Conservation (phyloP, 1,140 invertebrate species). For the Bombyx mori region ASM3026992v2 NC_085121.1:9701501-9702000, state of each 20-base stretch:
- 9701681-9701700: slow-evolving; percentile 47
- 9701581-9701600: background rate
- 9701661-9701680: slow-evolving; percentile 50
- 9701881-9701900: slow-evolving; percentile 36
- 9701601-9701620: background rate
- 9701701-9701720: slow-evolving; percentile 28
- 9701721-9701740: slow-evolving; percentile 40
- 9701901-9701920: background rate
- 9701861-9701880: slow-evolving; percentile 53
- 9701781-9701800: slow-evolving; percentile 33
- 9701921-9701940: too few species aligned
- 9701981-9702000: too few species aligned
- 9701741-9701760: slow-evolving; percentile 37
- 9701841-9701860: slow-evolving; percentile 55
- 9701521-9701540: background rate
- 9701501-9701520: too few species aligned
- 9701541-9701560: background rate
- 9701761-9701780: slow-evolving; percentile 31
- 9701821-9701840: slow-evolving; percentile 50
- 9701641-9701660: slow-evolving; percentile 28
- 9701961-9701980: too few species aligned
- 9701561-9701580: background rate
- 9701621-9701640: background rate
- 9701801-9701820: slow-evolving; percentile 35
- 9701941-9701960: too few species aligned